Base-by-base conservation (phyloP, 2,797 vertebrate genomes). In the Erithacus rubecula region DNA sequence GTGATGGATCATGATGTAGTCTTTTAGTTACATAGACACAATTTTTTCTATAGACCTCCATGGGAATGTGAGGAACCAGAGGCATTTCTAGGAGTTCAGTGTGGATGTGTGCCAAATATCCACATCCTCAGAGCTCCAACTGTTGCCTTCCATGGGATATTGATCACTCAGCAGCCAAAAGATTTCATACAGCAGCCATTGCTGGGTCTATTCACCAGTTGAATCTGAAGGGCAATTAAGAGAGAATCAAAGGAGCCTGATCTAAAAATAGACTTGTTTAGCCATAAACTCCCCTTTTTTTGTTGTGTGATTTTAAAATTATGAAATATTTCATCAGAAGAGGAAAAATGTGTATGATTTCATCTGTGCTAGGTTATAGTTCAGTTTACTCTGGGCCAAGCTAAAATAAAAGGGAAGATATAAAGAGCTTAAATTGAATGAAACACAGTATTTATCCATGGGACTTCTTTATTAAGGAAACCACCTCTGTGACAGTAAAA, bases 401-500 rank as follows among this genome's bases (percentile, higher is more conserved):
- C 39, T 93, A 72, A 84, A 93, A 91, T 43, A 84, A 4, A 15
- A 86, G 30, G 46, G 65, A 84, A 87, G 46, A 62, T 80, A 89
- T 84, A 51, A 95, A 75, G 53, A 63, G 9, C 44, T 94, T 80
- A 90, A 94, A 91, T 80, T 80, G 46, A 87, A 80, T 63, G 86
- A 86, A 56, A 69, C 72, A 43, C 51, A 51, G 27, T 81, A 78
- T 87, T 92, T 77, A 59, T 91, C 32, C 0, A 1, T 84, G 70
- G 90, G 68, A 89, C 72, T 93, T 83, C 83, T 89, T 82, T 95
- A 46, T 81, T 94, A 88, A 88, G 56, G 17, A 91, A 76, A 65
- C 72, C 89, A 65, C 29, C 72, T 86, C 60, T 94, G 37, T 85
- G 47, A 87, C 76, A 56, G 63, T 89, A 69, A 90, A 96, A 91